Evolutionary conservation across 2,113 vertebrate species (phyloP).

Genomic region (Ovibos moschatus): DNA sequence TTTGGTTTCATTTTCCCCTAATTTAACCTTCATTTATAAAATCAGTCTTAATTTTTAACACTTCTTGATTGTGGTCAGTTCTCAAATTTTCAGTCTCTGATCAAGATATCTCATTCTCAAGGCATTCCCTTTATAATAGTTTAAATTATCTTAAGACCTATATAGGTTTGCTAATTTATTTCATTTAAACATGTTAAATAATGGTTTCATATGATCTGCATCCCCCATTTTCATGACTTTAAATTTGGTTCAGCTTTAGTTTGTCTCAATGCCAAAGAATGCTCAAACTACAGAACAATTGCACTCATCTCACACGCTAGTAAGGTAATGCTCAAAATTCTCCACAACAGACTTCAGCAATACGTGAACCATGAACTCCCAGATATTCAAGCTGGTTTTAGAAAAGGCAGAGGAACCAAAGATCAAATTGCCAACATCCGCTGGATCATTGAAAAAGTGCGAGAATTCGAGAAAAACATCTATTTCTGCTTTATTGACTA

Average conservation of each 20-base stretch:
- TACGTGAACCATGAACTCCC: fast-evolving
- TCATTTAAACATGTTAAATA: not conserved
- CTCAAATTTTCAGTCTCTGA: not conserved
- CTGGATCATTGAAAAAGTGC: not conserved
- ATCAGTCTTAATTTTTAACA: not conserved
- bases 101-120: not conserved
- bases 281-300: not conserved
- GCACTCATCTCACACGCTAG: not conserved
- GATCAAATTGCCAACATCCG: not conserved
- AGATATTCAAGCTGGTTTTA: not conserved
- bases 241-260: not conserved
- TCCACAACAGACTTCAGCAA: not conserved
- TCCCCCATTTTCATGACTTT: not conserved
- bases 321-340: not conserved
- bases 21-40: not conserved
- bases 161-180: not conserved
- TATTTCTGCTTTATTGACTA: not conserved
- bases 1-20: not conserved
- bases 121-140: not conserved
- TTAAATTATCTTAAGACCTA: not conserved
- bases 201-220: not conserved
- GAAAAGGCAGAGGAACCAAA: not conserved
- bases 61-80: not conserved
- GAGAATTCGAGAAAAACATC: not conserved
- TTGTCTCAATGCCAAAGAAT: not conserved